Evolutionary conservation across 2,113 vertebrate species (phyloP).

Genomic region (Elgaria multicarinata): DNA sequence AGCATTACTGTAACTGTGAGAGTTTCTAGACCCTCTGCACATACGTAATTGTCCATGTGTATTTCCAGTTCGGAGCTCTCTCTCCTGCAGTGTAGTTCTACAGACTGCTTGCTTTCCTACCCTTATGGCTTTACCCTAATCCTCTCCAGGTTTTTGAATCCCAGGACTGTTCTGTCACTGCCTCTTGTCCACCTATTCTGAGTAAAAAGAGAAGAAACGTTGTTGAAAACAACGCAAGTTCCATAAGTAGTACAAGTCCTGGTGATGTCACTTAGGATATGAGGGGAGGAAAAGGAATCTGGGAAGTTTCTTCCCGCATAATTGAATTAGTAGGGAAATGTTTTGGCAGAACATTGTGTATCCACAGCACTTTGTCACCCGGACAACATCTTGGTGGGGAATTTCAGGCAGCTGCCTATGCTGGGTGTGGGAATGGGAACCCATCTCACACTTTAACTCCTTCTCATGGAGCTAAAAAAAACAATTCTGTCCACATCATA

Average conservation of each 20-base stretch:
- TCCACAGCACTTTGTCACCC: conserved; percentile 51
- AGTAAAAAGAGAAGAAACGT: not conserved
- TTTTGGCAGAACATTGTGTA: conserved; percentile 72
- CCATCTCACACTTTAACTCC: not conserved
- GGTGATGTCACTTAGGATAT: conserved; percentile 6
- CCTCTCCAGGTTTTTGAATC: not conserved
- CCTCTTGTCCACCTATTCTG: not conserved
- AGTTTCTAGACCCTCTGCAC: not conserved
- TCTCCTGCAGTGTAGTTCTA: not conserved
- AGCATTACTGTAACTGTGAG: not conserved
- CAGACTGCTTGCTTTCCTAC: not conserved
- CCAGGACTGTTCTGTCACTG: not conserved
- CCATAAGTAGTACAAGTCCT: conserved; percentile 8
- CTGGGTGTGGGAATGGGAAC: conserved; percentile 26
- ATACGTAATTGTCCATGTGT: not conserved
- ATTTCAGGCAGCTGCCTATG: conserved; percentile 49
- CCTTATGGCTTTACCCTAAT: not conserved
- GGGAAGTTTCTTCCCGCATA: conserved; percentile 63
- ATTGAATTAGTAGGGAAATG: conserved; percentile 63
- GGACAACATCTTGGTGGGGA: conserved; percentile 31
- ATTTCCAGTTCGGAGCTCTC: not conserved
- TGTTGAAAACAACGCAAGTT: not conserved
- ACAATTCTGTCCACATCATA: not conserved
- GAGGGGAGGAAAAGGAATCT: conserved; percentile 32
- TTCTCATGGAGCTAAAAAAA: conserved; percentile 21